Evolutionary conservation across 1,140 invertebrate genomes (phyloP), one percentile per base, ranked within the genome.

Genomic region (Drosophila mojavensis): DNA sequence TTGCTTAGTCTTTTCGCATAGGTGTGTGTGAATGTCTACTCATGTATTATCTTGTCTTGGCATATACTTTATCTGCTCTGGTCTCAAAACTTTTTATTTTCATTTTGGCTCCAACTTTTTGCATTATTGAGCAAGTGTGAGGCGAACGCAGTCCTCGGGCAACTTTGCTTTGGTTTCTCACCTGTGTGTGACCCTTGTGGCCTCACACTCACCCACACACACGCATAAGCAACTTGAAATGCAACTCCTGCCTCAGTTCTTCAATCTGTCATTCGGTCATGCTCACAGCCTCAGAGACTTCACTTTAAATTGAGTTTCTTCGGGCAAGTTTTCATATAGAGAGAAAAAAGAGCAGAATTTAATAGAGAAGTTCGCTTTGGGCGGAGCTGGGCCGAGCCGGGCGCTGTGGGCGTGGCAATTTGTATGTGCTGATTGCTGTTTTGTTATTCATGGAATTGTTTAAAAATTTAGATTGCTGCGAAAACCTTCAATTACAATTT

Each of bases 371-470:
- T 84, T 85, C 60, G 41, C 54, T 41, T 51, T 56, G 56, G 45
- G 45, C 41, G 56, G 47, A 5, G 6, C 1, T 6, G 30, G 54
- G 6, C 6, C 3, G 3, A 7, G 30, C n/a, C 1, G 30, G 30
- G 30, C 5, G 30, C 3, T 33, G 36, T 50, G 56, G 63, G 61
- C 50, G 47, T 62, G 65, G 53, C 56, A 33, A 36, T 48, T 33
- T 41, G 53, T 45, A 45, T 69, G 78, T 70, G 82, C 69, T 85
- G 78, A 85, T 86, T 86, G 71, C 78, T 79, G 59, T 50, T 85
- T 85, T 81, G 71, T 73, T 86, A 85, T 85, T 85, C 82, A 86
- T 86, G 78, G 82, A 86, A 86, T 81, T 79, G 75, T 65, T 85
- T 85, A 76, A 79, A 81, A 81, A 85, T 86, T 81, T 86, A 86